Evolutionary conservation across 2,113 vertebrate species (phyloP), one percentile per base, ranked within the genome.

Genomic region (Trematocara nigrifrons): DNA sequence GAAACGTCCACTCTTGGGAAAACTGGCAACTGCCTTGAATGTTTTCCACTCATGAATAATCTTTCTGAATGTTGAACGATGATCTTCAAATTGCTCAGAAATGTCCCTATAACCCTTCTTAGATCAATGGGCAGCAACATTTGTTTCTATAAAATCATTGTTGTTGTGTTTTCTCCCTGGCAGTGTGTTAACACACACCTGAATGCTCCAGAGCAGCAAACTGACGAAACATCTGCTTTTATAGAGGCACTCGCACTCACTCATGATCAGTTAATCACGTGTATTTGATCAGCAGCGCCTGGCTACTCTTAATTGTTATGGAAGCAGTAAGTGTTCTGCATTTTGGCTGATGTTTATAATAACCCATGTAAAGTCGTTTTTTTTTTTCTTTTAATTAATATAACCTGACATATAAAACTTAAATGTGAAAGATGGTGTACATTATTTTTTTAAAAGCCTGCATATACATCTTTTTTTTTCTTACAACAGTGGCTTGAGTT

Each of bases 381-480:
- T 38, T 57, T 20, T 31, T 38, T 64, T 1, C 6, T 7, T 64
- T 64, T 38, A 64, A 38, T 64, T 64, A 38, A 38, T 64, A 64
- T 64, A 35, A 11, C 59, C 33, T 64, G 59, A 64, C 18, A 38
- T 64, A 12, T 74, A 16, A 45, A 71, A 45, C 20, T 0, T 69
- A 42, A 13, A 69, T 5, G 20, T 69, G 38, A 69, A 45, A 42
- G 64, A 69, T 1, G n/a, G 6, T 40, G 61, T 40, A 9, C 64
- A 0, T 66, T 64, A 0, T 15, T 69, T 69, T 42, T 20, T 69
- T 42, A 0, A 5, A 42, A 13, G 38, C 38, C 35, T 42, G n/a
- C 38, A 26, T 45, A 15, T 69, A 10, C 1, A 13, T 1, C 35
- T 42, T 26, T 45, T 45, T 18, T 69, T 71, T 45, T 16, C 66